Percentiles rank a stretch among this genome's conserved stretches.
phyloP scores from a whole-genome alignment of 2,113 vertebrate species.

The Baryphthengus martii region DNA sequence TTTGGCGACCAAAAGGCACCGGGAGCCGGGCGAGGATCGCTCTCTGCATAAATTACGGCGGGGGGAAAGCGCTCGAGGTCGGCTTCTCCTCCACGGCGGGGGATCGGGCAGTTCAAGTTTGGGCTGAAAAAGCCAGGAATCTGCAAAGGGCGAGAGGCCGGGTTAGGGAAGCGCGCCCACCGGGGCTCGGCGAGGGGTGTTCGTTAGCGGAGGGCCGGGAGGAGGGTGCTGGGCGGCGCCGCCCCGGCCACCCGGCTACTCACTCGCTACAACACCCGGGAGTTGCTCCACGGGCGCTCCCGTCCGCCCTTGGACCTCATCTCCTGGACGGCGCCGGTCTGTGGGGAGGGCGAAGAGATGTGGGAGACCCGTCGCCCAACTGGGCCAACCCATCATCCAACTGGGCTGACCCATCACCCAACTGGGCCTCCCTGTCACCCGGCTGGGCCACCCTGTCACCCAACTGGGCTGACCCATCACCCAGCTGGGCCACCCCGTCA shows the following conservation, averaged over 20 bases:
- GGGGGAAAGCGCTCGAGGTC: not conserved
- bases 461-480: not conserved
- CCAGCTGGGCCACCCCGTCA: not conserved
- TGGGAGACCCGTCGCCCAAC: not conserved
- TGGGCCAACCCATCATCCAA: not conserved
- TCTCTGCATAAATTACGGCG: slow-evolving; percentile 41
- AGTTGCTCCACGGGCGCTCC: slow-evolving; percentile 77
- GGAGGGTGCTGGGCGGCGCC: fast-evolving
- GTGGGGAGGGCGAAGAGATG: not conserved
- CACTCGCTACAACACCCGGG: slow-evolving; percentile 73
- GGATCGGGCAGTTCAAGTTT: slow-evolving; percentile 34
- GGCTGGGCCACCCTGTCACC: not conserved
- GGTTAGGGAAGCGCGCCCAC: fast-evolving
- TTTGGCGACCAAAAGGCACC: not conserved
- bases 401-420: not conserved
- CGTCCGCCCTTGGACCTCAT: slow-evolving; percentile 87
- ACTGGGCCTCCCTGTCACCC: not conserved
- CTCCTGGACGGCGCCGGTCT: slow-evolving; percentile 87
- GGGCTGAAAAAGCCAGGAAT: slow-evolving; percentile 33
- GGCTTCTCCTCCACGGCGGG: not conserved
- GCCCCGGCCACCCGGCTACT: not conserved
- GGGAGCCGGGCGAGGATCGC: not conserved
- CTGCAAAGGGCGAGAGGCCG: not conserved
- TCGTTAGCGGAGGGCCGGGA: fast-evolving
- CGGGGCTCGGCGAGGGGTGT: fast-evolving